Evolutionary conservation across 1,140 invertebrate species (phyloP).

Genomic region (Zaprionus nigranus): DNA sequence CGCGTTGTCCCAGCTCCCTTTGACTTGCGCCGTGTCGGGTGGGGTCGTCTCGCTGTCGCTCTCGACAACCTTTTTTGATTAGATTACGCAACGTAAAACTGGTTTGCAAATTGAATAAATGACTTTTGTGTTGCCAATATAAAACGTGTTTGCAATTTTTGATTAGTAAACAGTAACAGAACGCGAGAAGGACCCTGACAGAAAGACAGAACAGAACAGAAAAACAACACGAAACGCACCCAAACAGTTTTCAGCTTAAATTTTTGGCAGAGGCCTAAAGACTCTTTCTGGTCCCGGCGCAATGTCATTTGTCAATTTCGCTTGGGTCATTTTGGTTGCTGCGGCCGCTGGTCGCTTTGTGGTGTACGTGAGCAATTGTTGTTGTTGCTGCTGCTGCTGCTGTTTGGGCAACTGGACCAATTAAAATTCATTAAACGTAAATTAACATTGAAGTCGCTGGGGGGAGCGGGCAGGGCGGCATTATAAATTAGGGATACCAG

Average conservation of each 20-base stretch:
- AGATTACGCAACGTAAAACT: conserved; percentile 82
- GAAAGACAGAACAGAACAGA: not conserved
- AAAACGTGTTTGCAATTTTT: conserved; percentile 83
- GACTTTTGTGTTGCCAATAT: conserved; percentile 83
- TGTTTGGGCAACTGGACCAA: conserved; percentile 47
- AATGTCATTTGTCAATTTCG: conserved; percentile 80
- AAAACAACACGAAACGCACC: conserved; percentile 21
- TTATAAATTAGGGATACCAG: conserved; percentile 64
- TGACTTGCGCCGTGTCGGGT: conserved; percentile 39
- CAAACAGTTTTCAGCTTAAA: conserved; percentile 21
- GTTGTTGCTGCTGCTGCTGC: conserved; percentile 44
- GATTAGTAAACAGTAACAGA: conserved; percentile 68
- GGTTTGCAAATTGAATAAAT: conserved; percentile 83
- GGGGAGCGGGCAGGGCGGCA: conserved; percentile 1
- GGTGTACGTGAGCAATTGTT: conserved; percentile 64
- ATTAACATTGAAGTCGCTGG: conserved; percentile 70
- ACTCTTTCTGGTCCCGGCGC: conserved; percentile 10
- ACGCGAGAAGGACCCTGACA: conserved; percentile 11
- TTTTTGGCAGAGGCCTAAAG: conserved; percentile 21
- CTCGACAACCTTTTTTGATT: conserved; percentile 74
- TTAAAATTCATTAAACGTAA: conserved; percentile 83
- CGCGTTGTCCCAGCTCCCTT: not conserved
- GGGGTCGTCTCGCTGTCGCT: conserved; percentile 9
- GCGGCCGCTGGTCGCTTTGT: conserved; percentile 43
- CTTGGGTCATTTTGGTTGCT: conserved; percentile 35